Conservation (phyloP, 2,797 vertebrate genomes). For the Buphagus erythrorhynchus region DNA sequence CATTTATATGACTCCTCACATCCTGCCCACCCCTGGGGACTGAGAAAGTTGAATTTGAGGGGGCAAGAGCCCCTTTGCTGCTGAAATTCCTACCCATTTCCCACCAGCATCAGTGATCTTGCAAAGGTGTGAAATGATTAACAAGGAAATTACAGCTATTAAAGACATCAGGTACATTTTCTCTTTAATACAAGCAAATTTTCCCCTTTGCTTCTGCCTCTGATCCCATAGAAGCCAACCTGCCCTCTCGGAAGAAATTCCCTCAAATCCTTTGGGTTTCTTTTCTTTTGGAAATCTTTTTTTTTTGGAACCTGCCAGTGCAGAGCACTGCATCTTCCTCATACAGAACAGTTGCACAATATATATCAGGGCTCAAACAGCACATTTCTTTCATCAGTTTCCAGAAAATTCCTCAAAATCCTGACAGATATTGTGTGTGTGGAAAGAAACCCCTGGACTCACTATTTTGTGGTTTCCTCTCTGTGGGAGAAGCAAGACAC, state of each 20-base stretch:
- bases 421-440: conserved; percentile 46
- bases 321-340: not conserved
- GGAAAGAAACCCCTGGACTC: conserved; percentile 42
- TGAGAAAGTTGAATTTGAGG: not conserved
- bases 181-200: not conserved
- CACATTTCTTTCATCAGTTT: conserved; percentile 44
- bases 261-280: not conserved
- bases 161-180: not conserved
- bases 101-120: fast-evolving
- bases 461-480: conserved; percentile 68
- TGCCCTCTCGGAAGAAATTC: not conserved
- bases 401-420: conserved; percentile 58
- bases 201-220: not conserved
- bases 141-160: not conserved
- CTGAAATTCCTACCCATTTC: not conserved
- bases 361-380: conserved; percentile 19
- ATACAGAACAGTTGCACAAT: not conserved
- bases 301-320: not conserved
- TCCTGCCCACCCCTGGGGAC: not conserved
- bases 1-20: not conserved
- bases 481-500: conserved; percentile 55
- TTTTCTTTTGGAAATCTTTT: conserved; percentile 12
- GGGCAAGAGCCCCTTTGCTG: not conserved
- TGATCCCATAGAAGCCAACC: not conserved
- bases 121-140: not conserved